Percentiles rank a stretch among this genome's conserved stretches.
Conservation (phyloP, 1,140 invertebrate species). For the Diachasma alloeum region DNA sequence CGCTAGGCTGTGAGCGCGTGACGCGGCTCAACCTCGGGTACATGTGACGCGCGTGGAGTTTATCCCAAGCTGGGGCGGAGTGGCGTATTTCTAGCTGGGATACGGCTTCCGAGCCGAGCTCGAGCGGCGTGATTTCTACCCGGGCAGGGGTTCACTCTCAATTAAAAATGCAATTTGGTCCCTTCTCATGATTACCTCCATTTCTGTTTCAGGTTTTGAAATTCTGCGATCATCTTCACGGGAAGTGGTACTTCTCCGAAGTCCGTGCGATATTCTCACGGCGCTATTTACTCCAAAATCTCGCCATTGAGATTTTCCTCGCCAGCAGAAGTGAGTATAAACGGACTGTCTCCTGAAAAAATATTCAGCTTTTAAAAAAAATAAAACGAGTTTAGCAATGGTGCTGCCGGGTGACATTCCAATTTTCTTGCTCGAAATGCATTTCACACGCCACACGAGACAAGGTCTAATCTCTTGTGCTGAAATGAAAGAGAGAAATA, state of each 20-base stretch:
- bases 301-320: slow-evolving; percentile 98
- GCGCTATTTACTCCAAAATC: slow-evolving; percentile 95
- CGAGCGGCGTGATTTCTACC: no score
- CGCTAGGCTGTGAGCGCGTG: no score
- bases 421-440: slow-evolving; percentile 48
- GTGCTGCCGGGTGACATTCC: slow-evolving; percentile 37
- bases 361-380: neutral
- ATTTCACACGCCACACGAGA: slow-evolving; percentile 48
- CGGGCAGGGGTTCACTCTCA: no score
- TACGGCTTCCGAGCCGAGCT: no score
- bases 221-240: slow-evolving; percentile 97
- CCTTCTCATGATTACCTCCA: neutral
- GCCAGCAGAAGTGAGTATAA: slow-evolving; percentile 92
- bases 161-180: neutral
- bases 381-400: neutral
- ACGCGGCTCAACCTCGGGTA: no score
- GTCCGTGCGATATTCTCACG: slow-evolving; percentile 98
- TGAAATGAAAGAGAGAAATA: slow-evolving; percentile 6
- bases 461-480: slow-evolving; percentile 41
- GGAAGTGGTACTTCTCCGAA: slow-evolving; percentile 99
- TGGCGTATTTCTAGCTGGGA: no score
- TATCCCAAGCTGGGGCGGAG: no score
- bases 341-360: neutral
- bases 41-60: no score
- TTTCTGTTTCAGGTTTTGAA: slow-evolving; percentile 82